phyloP scores from a whole-genome alignment of 2,888 invertebrate genomes.

The Cosmopolites sordidus region DNA sequence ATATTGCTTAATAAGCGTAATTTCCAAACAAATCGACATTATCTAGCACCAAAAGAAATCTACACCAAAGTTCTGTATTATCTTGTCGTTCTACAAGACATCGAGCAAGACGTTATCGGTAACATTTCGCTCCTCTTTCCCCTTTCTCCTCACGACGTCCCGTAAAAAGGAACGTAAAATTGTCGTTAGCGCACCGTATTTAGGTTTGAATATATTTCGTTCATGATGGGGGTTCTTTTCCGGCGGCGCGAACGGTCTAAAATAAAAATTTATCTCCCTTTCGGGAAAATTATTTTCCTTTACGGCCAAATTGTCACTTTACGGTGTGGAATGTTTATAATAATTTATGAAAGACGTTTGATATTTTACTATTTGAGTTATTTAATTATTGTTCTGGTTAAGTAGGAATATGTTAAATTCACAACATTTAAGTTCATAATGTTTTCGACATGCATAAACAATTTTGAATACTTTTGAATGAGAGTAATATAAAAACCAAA shows the following conservation, averaged over 20 bases:
- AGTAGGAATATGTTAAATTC: no score
- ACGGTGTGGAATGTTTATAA: not conserved
- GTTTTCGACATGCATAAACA: no score
- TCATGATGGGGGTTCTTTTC: slow-evolving; percentile 4
- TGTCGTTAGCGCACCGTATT: slow-evolving; percentile 16
- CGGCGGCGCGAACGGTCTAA: slow-evolving; percentile 5
- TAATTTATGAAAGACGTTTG: no score
- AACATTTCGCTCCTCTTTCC: not conserved
- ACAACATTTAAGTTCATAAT: no score
- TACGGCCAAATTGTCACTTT: slow-evolving; percentile 4
- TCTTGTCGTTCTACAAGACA: not conserved
- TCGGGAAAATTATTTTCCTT: slow-evolving; percentile 8
- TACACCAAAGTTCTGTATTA: no score
- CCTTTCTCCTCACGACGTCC: not conserved
- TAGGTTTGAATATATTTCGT: slow-evolving; percentile 17
- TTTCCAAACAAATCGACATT: no score
- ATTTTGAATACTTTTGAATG: no score
- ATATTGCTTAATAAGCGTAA: no score
- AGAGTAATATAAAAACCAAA: no score
- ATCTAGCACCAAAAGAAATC: no score
- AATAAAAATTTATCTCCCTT: slow-evolving; percentile 12
- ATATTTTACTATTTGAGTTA: no score
- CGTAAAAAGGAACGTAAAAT: slow-evolving; percentile 16
- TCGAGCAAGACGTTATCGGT: not conserved
- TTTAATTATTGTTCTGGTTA: no score